Evolutionary conservation across 2,888 invertebrate genomes (phyloP).

Genomic region (Embidobia sp.): DNA sequence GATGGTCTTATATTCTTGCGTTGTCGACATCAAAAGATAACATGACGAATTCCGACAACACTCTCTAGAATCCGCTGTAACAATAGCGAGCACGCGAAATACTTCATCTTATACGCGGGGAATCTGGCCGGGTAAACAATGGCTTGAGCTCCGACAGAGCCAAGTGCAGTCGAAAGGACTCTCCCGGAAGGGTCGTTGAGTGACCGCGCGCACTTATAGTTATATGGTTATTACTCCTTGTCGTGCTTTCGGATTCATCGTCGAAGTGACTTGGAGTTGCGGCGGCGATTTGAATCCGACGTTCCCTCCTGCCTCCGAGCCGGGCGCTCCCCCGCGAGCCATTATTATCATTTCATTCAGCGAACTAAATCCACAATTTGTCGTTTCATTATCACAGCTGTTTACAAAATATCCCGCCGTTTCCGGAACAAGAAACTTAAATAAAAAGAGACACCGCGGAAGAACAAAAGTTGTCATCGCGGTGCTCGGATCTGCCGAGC

Average conservation of each 20-base stretch:
- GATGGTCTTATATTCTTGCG: too few relatives aligned
- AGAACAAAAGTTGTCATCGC: conserved; percentile 38
- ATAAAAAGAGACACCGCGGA: conserved; percentile 18
- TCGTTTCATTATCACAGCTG: conserved; percentile 43
- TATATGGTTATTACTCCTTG: conserved; percentile 80
- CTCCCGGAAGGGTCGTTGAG: conserved; percentile 77
- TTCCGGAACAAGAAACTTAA: conserved; percentile 22
- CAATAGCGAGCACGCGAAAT: background rate
- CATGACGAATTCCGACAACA: conserved; percentile 5
- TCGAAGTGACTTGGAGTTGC: conserved; percentile 38
- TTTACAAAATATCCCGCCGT: conserved; percentile 33
- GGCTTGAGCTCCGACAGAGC: conserved; percentile 53
- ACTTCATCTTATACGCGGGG: conserved; percentile 2
- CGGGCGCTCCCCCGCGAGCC: background rate
- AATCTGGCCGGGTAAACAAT: conserved; percentile 31
- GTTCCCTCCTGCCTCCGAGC: too few relatives aligned
- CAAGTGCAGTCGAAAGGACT: conserved; percentile 68
- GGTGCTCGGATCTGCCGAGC: conserved; percentile 6
- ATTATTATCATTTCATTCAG: conserved; percentile 15
- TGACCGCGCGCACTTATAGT: conserved; percentile 74
- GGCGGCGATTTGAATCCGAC: conserved; percentile 23
- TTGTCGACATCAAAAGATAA: too few relatives aligned
- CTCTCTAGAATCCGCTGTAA: conserved; percentile 1
- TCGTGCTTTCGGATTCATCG: conserved; percentile 71
- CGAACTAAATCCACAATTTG: conserved; percentile 31